Evolutionary conservation across 2,113 vertebrate genomes (phyloP).

Genomic region (Pomatostomus ruficeps): DNA sequence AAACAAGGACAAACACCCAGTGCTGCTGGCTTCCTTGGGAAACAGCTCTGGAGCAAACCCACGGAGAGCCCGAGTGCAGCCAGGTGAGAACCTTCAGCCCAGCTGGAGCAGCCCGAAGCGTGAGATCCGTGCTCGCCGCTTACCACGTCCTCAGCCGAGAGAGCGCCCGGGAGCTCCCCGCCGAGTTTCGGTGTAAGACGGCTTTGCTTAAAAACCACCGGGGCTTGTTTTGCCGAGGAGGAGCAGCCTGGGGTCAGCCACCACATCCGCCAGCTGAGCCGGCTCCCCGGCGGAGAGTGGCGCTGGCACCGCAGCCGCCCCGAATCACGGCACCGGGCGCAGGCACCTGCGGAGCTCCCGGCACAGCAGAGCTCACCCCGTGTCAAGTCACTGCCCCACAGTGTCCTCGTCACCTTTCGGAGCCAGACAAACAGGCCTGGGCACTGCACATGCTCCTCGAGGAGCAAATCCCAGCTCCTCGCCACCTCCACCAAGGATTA

Average conservation of each 20-base stretch:
- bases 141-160: neutral
- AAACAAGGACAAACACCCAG: neutral
- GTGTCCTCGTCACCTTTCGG: neutral
- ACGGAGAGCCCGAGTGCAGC: fast-evolving
- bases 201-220: neutral
- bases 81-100: neutral
- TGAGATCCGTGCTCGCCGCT: fast-evolving
- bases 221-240: neutral
- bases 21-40: neutral
- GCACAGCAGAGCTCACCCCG: neutral
- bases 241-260: neutral
- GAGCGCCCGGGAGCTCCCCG: neutral
- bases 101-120: neutral
- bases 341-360: fast-evolving
- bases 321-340: fast-evolving
- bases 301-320: neutral
- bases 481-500: neutral
- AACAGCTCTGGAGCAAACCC: neutral
- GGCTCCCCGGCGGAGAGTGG: neutral
- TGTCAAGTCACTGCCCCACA: fast-evolving
- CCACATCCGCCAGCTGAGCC: conserved; percentile 48
- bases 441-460: fast-evolving
- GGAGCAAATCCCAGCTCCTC: neutral
- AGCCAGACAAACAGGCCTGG: neutral
- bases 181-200: neutral